Base-by-base conservation (phyloP, 2,797 vertebrate genomes). In the Mormyrops boulengeri region DNA sequence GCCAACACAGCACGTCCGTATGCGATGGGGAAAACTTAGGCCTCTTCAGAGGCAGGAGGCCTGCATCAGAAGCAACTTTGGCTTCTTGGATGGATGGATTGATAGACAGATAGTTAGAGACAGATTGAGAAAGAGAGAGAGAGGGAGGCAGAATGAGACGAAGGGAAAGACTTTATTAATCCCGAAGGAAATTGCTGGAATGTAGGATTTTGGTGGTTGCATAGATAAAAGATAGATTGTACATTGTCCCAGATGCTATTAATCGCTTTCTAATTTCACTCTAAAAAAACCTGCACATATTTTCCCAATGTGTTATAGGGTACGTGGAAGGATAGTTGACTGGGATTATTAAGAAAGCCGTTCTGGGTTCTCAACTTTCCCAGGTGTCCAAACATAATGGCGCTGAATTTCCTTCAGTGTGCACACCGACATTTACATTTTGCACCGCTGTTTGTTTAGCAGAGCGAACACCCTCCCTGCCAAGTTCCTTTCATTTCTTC, bases 371-470 rank as follows among this genome's bases (percentile, higher is more conserved):
- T 87, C 82, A 41, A 84, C 77, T 92, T 69, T 91, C 14, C 88
- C 95, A 96, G 95, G 95, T 96, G 95, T 96, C 94, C 92, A 95
- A 95, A 95, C 95, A 95, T 85, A 87, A 80, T 53, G 85, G 90
- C 89, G 84, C 53, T 5, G 34, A 66, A 90, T 82, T 91, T 91
- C 89, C 90, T 90, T 91, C 86, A 92, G 93, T 91, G 90, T 91
- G 90, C 92, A 92, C 89, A 92, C 92, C 92, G 94, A 94, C 93
- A 94, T 94, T 95, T 93, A 93, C 93, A 93, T 94, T 93, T 94
- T 91, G 93, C 93, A 92, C 93, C 93, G 80, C 17, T 94, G 95
- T 96, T 95, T 95, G 94, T 94, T 93, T 92, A 93, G 95, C 91
- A 92, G 93, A 89, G 80, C 88, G 88, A 93, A 93, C 93, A 84